These are phyloP conservation scores for Halcyon chelicuti DNA, from an alignment of 2,797 vertebrate genomes.

Conservation along the genomic window DNA sequence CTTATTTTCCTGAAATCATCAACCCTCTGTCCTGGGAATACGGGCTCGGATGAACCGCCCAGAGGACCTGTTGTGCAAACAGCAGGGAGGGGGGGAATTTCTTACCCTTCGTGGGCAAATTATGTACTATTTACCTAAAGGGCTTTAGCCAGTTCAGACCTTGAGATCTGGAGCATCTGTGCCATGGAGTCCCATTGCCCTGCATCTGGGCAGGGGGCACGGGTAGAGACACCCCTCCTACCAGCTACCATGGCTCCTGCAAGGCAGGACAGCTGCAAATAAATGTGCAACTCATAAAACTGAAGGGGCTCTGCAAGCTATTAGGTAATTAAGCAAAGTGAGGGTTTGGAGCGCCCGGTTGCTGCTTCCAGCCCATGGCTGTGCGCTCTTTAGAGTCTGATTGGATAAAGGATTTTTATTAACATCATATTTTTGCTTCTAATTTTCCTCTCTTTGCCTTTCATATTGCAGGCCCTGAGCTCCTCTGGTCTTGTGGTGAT, in stretches of 20 bases:
- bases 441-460: slow-evolving; percentile 75
- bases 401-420: slow-evolving; percentile 80
- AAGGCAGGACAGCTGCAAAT: slow-evolving; percentile 43
- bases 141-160: not conserved
- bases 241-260: not conserved
- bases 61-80: not conserved
- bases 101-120: not conserved
- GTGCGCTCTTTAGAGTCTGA: slow-evolving; percentile 69
- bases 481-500: slow-evolving; percentile 67
- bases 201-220: not conserved
- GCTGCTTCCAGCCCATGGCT: slow-evolving; percentile 45
- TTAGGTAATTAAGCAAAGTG: slow-evolving; percentile 75
- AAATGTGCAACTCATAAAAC: slow-evolving; percentile 72
- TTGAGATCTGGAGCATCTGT: not conserved
- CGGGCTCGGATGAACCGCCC: not conserved
- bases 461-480: slow-evolving; percentile 59
- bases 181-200: not conserved
- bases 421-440: slow-evolving; percentile 79
- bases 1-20: slow-evolving; percentile 5
- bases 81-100: not conserved
- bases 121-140: not conserved
- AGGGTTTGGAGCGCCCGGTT: slow-evolving; percentile 32
- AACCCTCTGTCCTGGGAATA: not conserved
- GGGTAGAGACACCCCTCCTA: not conserved
- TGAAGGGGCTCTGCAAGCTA: slow-evolving; percentile 71